phyloP scores from a whole-genome alignment of 2,797 vertebrate species.

The Peromyscus nudipes region DNA sequence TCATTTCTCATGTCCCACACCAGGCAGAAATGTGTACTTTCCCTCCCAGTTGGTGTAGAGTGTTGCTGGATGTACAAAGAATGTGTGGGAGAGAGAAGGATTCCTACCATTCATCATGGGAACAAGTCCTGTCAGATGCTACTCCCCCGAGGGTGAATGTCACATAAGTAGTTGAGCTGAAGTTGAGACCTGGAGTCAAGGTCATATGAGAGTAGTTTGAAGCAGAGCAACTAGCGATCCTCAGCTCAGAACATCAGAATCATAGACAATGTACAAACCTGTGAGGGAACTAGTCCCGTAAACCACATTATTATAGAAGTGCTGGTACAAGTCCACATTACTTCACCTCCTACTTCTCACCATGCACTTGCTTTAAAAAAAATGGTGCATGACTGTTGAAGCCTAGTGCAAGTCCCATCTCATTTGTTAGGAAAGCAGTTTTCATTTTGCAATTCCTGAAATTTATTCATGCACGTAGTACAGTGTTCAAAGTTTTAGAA shows the following conservation, averaged over 20 bases:
- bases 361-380: not conserved
- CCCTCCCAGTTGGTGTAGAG: not conserved
- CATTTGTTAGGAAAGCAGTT: not conserved
- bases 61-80: not conserved
- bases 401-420: not conserved
- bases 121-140: not conserved
- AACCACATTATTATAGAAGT: not conserved
- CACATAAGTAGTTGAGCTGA: not conserved
- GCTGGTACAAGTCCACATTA: not conserved
- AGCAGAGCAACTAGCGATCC: not conserved
- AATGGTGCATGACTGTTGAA: not conserved
- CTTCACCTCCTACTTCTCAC: too few species aligned
- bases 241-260: not conserved
- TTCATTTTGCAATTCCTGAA: not conserved
- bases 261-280: not conserved
- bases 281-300: not conserved
- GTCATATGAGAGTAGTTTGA: not conserved
- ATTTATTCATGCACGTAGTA: not conserved
- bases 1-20: not conserved
- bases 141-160: not conserved
- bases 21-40: not conserved
- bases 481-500: not conserved
- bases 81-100: not conserved
- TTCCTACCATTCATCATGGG: not conserved
- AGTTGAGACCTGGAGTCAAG: not conserved